Evolutionary conservation across 2,888 invertebrate species (phyloP).

Genomic region (Sarcophaga variegata): DNA sequence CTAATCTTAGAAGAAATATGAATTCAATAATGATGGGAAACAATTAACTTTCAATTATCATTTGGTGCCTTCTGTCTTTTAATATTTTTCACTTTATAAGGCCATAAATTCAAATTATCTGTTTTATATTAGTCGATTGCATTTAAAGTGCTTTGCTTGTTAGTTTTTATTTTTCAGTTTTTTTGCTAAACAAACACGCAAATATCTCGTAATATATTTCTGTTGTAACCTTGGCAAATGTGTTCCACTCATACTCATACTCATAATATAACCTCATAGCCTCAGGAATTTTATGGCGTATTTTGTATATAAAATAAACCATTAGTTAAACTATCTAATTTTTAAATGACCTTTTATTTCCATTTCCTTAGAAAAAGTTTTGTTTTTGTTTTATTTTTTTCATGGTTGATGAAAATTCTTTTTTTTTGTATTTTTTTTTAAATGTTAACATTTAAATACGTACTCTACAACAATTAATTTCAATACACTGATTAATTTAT

Average conservation of each 20-base stretch:
- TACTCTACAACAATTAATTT: too few relatives aligned
- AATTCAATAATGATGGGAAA: constrained; percentile 34
- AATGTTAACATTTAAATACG: background rate
- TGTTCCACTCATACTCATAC: too few relatives aligned
- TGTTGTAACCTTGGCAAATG: constrained; percentile 48
- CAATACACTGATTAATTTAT: too few relatives aligned
- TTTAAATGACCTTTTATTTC: constrained; percentile 55
- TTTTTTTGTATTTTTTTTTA: background rate
- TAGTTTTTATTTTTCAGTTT: background rate
- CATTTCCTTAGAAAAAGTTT: constrained; percentile 17
- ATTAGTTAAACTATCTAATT: constrained; percentile 27
- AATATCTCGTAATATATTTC: constrained; percentile 40
- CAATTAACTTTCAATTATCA: constrained; percentile 37
- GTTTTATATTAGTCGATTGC: background rate
- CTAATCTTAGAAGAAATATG: background rate
- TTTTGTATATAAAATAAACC: background rate
- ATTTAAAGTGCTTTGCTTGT: constrained; percentile 6
- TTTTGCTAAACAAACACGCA: constrained; percentile 54
- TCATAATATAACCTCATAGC: constrained; percentile 1
- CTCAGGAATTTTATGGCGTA: background rate
- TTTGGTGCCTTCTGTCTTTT: constrained; percentile 58
- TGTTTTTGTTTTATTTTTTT: too few relatives aligned
- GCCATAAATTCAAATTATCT: constrained; percentile 58
- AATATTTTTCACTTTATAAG: constrained; percentile 51
- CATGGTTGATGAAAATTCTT: background rate